These are phyloP conservation scores for Axea sp. DNA, from an alignment of 2,888 invertebrate species.

Conservation along the genomic window DNA sequence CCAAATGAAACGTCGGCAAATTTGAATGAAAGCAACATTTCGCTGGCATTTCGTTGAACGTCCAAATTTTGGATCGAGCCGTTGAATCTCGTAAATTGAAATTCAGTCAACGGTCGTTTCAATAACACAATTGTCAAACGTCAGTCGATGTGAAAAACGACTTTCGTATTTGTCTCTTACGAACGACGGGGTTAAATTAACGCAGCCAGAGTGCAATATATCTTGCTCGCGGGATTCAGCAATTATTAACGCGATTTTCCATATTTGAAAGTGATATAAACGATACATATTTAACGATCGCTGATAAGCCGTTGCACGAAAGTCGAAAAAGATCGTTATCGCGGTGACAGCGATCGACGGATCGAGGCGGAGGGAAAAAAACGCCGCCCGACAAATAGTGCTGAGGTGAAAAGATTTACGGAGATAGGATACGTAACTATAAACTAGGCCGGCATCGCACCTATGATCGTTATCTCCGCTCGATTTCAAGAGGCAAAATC, in stretches of 20 bases:
- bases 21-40: too few relatives aligned
- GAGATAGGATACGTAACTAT: constrained; percentile 52
- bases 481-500: constrained; percentile 35
- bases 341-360: constrained; percentile 52
- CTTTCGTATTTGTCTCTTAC: constrained; percentile 32
- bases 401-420: constrained; percentile 53
- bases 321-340: constrained; percentile 46
- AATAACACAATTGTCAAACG: too few relatives aligned
- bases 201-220: constrained; percentile 18
- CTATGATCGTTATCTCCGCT: constrained; percentile 45
- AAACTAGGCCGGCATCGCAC: constrained; percentile 53
- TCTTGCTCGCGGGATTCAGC: constrained; percentile 18
- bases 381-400: constrained; percentile 48
- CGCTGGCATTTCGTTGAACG: too few relatives aligned
- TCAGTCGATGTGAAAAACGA: constrained; percentile 23
- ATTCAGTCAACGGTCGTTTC: constrained; percentile 11
- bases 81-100: constrained; percentile 1
- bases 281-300: constrained; percentile 38
- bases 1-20: too few relatives aligned
- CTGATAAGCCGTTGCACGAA: constrained; percentile 37
- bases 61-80: too few relatives aligned
- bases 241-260: constrained; percentile 38
- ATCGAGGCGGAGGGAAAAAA: constrained; percentile 45
- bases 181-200: constrained; percentile 27
- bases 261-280: constrained; percentile 43